Evolutionary conservation across 1,140 invertebrate species (phyloP), one percentile per base, ranked within the genome.

Genomic region (Uloborus diversus): DNA sequence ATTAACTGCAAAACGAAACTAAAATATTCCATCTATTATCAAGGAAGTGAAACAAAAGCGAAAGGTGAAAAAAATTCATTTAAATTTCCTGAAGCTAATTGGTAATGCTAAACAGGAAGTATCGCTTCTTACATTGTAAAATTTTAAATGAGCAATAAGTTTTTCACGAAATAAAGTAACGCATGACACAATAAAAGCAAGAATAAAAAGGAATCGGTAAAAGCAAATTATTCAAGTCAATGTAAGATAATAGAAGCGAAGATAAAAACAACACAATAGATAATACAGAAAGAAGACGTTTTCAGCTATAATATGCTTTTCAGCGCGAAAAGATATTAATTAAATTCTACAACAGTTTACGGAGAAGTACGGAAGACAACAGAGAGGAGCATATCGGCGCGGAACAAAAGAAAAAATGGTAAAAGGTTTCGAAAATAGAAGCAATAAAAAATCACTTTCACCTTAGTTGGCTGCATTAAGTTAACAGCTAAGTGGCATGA

Each of bases 401-500:
- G 20, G 13, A 59, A 75, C 59, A 64, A 75, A 75, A 64, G 71
- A 49, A 75, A 42, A 73, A 7, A 68, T 64, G 42, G 64, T 62
- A 75, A 73, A 47, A 73, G 56, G 56, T 73, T 73, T 61, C 28
- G 57, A 73, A 73, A 73, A 70, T 32, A 49, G 37, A 7, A 61
- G 69, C 17, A 53, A 53, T 75, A 75, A 75, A 75, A 75, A 75
- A 64, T 64, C 30, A 59, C 71, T 75, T 75, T 64, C 71, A 75
- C 71, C 71, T 75, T 75, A 75, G 53, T 61, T 42, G 56, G 69
- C 53, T 37, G 59, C 71, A 75, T 75, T 75, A 75, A 75, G 71
- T 75, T 75, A 75, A 51, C 57, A 75, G 28, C 71, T 75, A 75
- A 75, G 71, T 75, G 71, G 33, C 57, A 75, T 75, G 71, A 75